Evolutionary conservation across 2,113 vertebrate genomes (phyloP), one percentile per base, ranked within the genome.

Genomic region (Chascanopsetta lugubris): DNA sequence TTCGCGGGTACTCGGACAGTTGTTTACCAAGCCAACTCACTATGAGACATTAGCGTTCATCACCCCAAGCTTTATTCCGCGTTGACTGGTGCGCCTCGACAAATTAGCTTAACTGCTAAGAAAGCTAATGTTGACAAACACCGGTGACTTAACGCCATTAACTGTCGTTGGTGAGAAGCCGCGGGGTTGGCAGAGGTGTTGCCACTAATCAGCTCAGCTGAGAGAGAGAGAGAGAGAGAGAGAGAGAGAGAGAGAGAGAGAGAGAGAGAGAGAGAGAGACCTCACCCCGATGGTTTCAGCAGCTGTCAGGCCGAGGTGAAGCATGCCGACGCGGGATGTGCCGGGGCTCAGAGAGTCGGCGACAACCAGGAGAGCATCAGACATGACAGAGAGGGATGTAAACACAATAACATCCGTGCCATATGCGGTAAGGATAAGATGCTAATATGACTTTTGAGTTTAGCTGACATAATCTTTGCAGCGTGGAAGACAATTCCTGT

Each of bases 121-220:
- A 27, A 25, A 57, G 77, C 69, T 75, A 78, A 73, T 88, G 84
- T 87, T 83, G 84, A 77, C 76, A 84, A 86, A 85, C 75, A 80
- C 18, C 0, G 21, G 26, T 1, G 45, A 50, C 40, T 42, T 48
- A 61, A 61, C 45, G 40, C 15, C 34, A 27, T 72, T 8, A 10
- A 40, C 25, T 65, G 29, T 5, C 15, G 0, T 12, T n/a, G n/a
- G 22, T 55, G 20, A 53, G 2, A 22, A 17, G 22, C 9, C 2
- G 27, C 6, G 27, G 43, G 34, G 3, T 0, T 3, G 8, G 59
- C 21, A n/a, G 61, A 58, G 57, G 34, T 26, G 43, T 18, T 5
- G 32, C 4, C 59, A 0, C 8, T 20, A 8, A 15, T 3, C 26
- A 1, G 22, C 59, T 40, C 6, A 3, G 17, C 18, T 15, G 4